Conservation (phyloP, 2,113 vertebrate species). For the Solea senegalensis region DNA sequence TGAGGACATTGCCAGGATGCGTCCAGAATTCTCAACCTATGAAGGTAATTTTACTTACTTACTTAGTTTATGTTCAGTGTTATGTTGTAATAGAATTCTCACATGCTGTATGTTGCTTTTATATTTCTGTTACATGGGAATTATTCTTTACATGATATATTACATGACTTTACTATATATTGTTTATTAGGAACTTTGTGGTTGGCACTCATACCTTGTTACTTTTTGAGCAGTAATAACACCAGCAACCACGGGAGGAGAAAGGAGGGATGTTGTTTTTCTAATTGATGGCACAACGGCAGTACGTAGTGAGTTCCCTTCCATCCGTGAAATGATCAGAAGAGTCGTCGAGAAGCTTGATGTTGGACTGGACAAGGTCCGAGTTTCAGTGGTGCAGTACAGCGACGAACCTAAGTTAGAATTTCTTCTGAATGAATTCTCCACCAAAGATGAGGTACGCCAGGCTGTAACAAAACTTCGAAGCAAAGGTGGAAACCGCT, state of each 20-base stretch:
- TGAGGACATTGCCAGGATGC: constrained; percentile 67
- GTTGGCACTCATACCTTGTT: neutral
- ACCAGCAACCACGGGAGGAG: constrained; percentile 52
- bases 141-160: neutral
- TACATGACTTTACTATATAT: neutral
- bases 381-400: constrained; percentile 93
- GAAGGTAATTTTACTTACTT: constrained; percentile 60
- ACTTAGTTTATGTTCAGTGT: neutral
- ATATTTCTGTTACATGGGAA: too few relatives aligned
- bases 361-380: constrained; percentile 86
- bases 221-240: constrained; percentile 43
- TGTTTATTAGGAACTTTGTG: neutral
- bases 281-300: constrained; percentile 90
- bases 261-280: constrained; percentile 92
- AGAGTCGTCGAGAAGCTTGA: constrained; percentile 87
- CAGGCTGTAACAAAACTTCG: constrained; percentile 80
- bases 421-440: constrained; percentile 87
- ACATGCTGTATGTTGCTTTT: neutral
- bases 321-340: constrained; percentile 84
- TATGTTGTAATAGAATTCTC: neutral
- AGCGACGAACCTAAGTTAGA: constrained; percentile 86
- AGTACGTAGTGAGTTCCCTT: constrained; percentile 81
- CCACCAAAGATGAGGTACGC: constrained; percentile 88
- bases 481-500: constrained; percentile 83
- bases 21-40: constrained; percentile 61